These are phyloP conservation scores for Drosophila parvula DNA, from an alignment of 1,140 invertebrate genomes.

Conservation along the genomic window DNA sequence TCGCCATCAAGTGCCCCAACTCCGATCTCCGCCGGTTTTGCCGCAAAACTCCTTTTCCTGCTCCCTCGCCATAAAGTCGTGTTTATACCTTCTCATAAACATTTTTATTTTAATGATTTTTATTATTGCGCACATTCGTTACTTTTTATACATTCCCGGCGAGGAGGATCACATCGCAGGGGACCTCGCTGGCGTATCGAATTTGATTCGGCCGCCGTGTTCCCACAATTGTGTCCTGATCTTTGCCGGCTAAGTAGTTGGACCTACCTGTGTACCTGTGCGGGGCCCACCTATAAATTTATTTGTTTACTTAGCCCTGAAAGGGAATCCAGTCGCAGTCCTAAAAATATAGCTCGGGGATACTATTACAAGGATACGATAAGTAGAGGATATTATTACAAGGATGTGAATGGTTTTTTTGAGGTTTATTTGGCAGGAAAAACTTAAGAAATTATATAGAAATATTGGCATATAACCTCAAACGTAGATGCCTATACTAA, in stretches of 20 bases:
- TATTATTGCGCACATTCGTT: constrained; percentile 83
- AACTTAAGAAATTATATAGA: neutral
- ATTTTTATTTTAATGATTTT: constrained; percentile 83
- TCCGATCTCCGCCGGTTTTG: constrained; percentile 7
- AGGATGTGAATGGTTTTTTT: neutral
- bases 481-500: too few relatives aligned
- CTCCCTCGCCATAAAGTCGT: constrained; percentile 61
- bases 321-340: neutral
- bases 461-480: neutral
- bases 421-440: neutral
- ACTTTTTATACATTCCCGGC: constrained; percentile 72
- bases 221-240: constrained; percentile 53
- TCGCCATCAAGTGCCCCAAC: constrained; percentile 67
- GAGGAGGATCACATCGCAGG: constrained; percentile 50
- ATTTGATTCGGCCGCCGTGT: constrained; percentile 42
- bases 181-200: constrained; percentile 28
- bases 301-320: constrained; percentile 43
- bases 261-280: constrained; percentile 24
- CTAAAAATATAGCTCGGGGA: too few relatives aligned
- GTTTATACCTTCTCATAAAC: constrained; percentile 83
- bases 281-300: constrained; percentile 21
- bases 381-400: neutral
- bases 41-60: constrained; percentile 15
- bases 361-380: too few relatives aligned
- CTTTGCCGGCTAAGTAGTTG: constrained; percentile 44